Evolutionary conservation across 1,140 invertebrate species (phyloP).

Genomic region (Drosophila carrolli): DNA sequence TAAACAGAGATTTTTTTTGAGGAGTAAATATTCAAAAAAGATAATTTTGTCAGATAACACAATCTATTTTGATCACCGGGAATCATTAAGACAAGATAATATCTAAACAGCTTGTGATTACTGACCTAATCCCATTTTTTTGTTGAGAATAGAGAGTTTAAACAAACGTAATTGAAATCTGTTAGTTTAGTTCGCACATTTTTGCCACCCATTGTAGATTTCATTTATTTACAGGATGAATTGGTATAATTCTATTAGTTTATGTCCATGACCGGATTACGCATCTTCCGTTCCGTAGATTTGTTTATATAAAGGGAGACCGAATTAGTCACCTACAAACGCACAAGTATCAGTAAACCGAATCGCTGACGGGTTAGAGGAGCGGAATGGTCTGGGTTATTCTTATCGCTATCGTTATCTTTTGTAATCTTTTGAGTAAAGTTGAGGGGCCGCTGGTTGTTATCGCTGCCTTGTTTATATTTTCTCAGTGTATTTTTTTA

Average conservation of each 20-base stretch:
- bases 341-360: conserved; percentile 18
- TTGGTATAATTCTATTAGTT: conserved; percentile 33
- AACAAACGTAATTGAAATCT: neutral
- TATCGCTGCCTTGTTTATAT: conserved; percentile 6
- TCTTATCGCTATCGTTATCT: conserved; percentile 31
- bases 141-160: neutral
- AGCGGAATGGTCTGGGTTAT: neutral
- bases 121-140: too few relatives aligned
- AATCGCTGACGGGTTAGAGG: neutral
- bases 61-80: too few relatives aligned
- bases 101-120: too few relatives aligned
- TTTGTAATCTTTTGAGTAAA: conserved; percentile 8
- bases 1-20: too few relatives aligned
- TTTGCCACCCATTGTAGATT: conserved; percentile 1
- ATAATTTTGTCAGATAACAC: too few relatives aligned
- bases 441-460: neutral
- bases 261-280: conserved; percentile 60
- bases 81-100: too few relatives aligned
- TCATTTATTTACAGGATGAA: conserved; percentile 5
- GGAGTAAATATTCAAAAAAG: neutral
- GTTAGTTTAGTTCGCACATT: conserved; percentile 1
- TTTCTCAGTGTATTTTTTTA: neutral
- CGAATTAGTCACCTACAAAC: conserved; percentile 25
- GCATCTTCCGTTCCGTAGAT: conserved; percentile 21
- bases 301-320: neutral